Base-by-base conservation (phyloP, 2,113 vertebrate genomes). In the Tetrax tetrax region DNA sequence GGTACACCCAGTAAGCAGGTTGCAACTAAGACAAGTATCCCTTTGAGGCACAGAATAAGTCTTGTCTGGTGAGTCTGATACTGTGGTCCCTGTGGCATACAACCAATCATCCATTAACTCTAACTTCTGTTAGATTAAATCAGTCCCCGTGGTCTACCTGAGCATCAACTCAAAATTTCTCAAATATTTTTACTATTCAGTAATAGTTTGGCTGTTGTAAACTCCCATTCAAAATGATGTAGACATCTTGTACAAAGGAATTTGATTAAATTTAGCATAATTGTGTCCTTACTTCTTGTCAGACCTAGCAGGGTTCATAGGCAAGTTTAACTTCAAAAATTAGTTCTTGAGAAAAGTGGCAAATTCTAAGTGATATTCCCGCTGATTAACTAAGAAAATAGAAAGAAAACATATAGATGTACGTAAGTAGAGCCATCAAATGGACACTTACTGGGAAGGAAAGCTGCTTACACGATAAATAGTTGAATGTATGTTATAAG, bases 381-480 rank as follows among this genome's bases (percentile, higher is more conserved):
- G 65, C 13, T 78, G 76, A 83, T 68, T 93, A 71, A 71, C 64
- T 65, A 93, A 93, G 85, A 37, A 94, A 89, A 66, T 31, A 89
- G 61, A 97, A 93, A 74, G 20, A n/a, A 94, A 96, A 89, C 37
- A 47, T 77, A 65, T 43, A 71, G 86, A 83, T 63, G 75, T 64
- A 93, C 35, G 22, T 93, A 83, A 90, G 84, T 14, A 95, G 41
- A 43, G 57, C 92, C 92, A 80, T 47, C 64, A 96, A 93, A 88
- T 6, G 50, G 79, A 81, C 68, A 64, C 63, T 33, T 45, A 82
- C 37, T 59, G 75, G 68, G 85, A 96, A 95, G 56, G 59, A 80
- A 92, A 94, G 83, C 85, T 93, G 28, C 85, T 93, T 83, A 18
- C 91, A 95, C 87, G 77, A 91, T 89, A 97, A 96, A 96, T 59